Percentiles rank a stretch among this genome's conserved stretches.
Evolutionary conservation across 2,113 vertebrate species (phyloP).

Genomic region (Sylvietta virens): DNA sequence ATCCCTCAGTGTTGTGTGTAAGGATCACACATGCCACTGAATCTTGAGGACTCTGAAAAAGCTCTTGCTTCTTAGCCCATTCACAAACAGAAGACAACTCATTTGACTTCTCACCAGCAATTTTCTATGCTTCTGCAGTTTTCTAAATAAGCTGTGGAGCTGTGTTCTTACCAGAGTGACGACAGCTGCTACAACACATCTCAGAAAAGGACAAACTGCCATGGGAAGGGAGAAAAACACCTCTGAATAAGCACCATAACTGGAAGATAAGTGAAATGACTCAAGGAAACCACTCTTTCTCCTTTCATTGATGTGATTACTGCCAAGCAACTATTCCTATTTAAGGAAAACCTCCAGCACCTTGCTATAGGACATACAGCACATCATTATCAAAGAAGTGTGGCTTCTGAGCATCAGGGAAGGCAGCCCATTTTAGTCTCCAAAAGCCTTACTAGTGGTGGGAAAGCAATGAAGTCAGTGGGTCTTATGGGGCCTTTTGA

Average conservation of each 20-base stretch:
- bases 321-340: background rate
- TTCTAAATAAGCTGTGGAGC: background rate
- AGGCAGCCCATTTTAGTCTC: background rate
- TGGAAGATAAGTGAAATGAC: background rate
- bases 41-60: background rate
- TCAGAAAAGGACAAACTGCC: background rate
- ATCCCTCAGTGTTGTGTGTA: background rate
- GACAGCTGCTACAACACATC: background rate
- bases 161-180: background rate
- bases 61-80: background rate
- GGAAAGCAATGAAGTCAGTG: background rate
- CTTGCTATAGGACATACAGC: background rate
- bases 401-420: background rate
- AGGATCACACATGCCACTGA: background rate
- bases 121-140: background rate
- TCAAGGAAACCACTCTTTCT: background rate
- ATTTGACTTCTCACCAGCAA: background rate
- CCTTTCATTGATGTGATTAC: background rate
- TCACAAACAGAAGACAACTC: constrained; percentile 7
- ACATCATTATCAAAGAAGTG: background rate
- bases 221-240: background rate
- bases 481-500: background rate
- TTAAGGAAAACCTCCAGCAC: background rate
- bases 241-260: background rate
- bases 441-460: background rate